Base-by-base conservation (phyloP, 35 echinoderm and acorn worm genomes). In the Heliocidaris erythrogramma region DNA sequence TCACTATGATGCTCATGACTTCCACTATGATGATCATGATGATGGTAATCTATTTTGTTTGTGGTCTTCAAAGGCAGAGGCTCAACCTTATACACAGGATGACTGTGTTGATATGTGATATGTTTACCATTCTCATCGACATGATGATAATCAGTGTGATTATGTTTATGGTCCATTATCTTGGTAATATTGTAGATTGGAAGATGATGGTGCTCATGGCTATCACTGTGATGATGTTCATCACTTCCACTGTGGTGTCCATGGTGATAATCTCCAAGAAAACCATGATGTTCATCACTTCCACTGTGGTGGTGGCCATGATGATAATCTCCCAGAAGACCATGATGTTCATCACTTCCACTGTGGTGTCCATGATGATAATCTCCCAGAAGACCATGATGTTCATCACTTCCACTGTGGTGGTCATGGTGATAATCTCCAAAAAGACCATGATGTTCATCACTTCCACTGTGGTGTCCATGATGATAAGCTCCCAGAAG, bases 321-420 rank as follows among this genome's bases (percentile, higher is more conserved):
- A 17, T 56, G 90, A 92, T 52, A 92, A 53, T 18, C 90, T 92
- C 90, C 90, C 27, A 92, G 90, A 92, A 92, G 90, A 35, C 86
- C 47, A 88, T 88, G 86, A 92, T 92, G 90, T 92, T 92, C 90
- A 52, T 92, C 90, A 52, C 90, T 92, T 48, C 49, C 47, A 92
- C 90, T 92, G 90, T 92, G 90, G 49, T 92, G 90, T 3, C 90
- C 48, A 18, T 92, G 90, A 3, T 92, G 48, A 92, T 92, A 52
- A 56, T 1, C 90, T 92, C 90, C 90, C 2, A 92, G 90, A 56
- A 92, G 86, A 35, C 86, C 47, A 88, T 88, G 90, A 92, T 92
- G 90, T 92, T 92, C 90, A 92, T 92, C 48, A 52, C 90, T 92
- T 48, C 49, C 47, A 92, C 90, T 92, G 90, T 92, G 90, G 90